phyloP scores from a whole-genome alignment of 2,113 vertebrate species.

The Coptodon rendalli region DNA sequence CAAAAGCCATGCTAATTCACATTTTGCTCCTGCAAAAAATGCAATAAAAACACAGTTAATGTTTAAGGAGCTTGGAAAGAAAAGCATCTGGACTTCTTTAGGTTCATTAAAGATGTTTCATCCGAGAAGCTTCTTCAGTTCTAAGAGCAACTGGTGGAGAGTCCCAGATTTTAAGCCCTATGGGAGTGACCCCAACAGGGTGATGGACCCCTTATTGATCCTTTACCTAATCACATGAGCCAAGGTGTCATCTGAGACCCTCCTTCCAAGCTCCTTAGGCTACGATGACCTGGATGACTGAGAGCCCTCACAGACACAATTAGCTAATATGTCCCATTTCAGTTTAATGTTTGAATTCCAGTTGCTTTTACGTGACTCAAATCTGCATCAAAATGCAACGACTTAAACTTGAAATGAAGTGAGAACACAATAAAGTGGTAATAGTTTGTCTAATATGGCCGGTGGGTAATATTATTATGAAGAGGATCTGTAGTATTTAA shows the following conservation, averaged over 20 bases:
- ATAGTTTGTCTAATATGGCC: not conserved
- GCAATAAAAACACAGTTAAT: not conserved
- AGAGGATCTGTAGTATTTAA: accelerated
- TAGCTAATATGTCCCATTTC: not conserved
- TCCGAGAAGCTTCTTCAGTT: not conserved
- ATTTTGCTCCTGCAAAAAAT: accelerated
- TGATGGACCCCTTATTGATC: not conserved
- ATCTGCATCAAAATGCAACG: not conserved
- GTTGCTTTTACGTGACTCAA: accelerated
- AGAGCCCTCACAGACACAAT: not conserved
- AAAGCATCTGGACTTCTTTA: not conserved
- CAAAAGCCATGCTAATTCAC: accelerated
- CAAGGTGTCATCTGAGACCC: not conserved
- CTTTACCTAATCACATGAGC: not conserved
- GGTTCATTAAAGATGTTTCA: not conserved
- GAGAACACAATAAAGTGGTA: not conserved
- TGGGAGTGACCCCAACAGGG: not conserved
- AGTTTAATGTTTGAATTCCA: not conserved
- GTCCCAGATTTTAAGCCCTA: accelerated
- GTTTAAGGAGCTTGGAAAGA: accelerated
- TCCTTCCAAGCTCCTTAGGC: not conserved
- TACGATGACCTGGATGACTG: accelerated
- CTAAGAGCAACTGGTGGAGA: not conserved
- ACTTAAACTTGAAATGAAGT: not conserved
- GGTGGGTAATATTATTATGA: not conserved